These are phyloP conservation scores for Xenopus laevis DNA, from an alignment of 2,113 vertebrate species.

Conservation along the genomic window DNA sequence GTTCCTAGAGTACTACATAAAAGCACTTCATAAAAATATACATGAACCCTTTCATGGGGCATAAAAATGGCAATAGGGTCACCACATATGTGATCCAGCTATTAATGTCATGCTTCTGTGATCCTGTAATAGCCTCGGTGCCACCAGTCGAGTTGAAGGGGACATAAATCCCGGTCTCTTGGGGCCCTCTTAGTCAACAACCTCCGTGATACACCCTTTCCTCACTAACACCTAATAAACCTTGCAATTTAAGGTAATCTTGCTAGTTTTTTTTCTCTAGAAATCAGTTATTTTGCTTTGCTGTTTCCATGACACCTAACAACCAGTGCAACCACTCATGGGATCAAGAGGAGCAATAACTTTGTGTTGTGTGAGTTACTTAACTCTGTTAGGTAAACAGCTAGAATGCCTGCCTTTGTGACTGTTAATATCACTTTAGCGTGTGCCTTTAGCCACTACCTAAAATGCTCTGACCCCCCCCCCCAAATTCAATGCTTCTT, in stretches of 20 bases:
- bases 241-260: not conserved
- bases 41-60: not conserved
- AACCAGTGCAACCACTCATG: no score
- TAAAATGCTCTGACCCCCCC: no score
- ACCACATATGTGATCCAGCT: not conserved
- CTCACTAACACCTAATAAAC: not conserved
- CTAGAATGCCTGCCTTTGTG: no score
- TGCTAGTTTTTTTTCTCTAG: not conserved
- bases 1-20: constrained; percentile 11
- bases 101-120: not conserved
- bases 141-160: not conserved
- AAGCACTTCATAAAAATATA: constrained; percentile 1
- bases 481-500: no score
- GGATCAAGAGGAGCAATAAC: no score
- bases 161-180: not conserved
- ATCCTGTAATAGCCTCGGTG: not conserved
- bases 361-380: no score
- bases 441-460: no score
- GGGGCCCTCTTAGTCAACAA: not conserved
- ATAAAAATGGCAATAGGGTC: not conserved
- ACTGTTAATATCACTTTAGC: no score
- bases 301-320: not conserved
- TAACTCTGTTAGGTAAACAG: no score
- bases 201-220: not conserved
- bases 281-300: not conserved